phyloP scores from a whole-genome alignment of 2,888 invertebrate genomes.

The Dendrolimus pini region DNA sequence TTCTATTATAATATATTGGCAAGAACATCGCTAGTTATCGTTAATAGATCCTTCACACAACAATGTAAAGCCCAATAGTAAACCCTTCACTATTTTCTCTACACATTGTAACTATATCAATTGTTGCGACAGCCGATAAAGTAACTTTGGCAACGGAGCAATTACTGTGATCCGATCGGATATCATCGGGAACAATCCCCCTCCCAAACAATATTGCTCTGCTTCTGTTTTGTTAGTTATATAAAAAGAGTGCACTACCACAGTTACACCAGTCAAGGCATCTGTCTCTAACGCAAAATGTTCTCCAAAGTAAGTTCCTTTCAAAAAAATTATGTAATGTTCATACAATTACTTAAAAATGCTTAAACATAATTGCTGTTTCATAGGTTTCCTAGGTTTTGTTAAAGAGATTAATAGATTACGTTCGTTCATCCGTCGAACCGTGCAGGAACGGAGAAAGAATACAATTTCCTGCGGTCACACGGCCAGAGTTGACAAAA shows the following conservation, averaged over 20 bases:
- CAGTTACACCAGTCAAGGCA: constrained; percentile 61
- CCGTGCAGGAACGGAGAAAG: too few relatives aligned
- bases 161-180: constrained; percentile 71
- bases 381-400: too few relatives aligned
- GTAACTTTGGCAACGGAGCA: constrained; percentile 65
- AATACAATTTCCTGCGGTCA: too few relatives aligned
- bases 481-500: too few relatives aligned
- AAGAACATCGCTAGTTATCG: too few relatives aligned
- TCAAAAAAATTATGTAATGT: constrained; percentile 34
- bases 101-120: constrained; percentile 54
- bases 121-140: constrained; percentile 61
- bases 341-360: constrained; percentile 26
- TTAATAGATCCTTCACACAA: too few relatives aligned
- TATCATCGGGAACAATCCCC: constrained; percentile 66
- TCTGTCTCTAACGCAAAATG: constrained; percentile 68
- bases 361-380: constrained; percentile 21
- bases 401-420: too few relatives aligned
- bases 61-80: background rate
- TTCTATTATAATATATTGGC: too few relatives aligned
- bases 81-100: constrained; percentile 57
- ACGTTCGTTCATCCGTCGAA: too few relatives aligned
- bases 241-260: constrained; percentile 68
- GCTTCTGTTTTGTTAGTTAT: constrained; percentile 70
- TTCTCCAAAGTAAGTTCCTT: constrained; percentile 66
- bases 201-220: constrained; percentile 32